Conservation (phyloP, 1,140 invertebrate species). For the Arctopsyche grandis region DNA sequence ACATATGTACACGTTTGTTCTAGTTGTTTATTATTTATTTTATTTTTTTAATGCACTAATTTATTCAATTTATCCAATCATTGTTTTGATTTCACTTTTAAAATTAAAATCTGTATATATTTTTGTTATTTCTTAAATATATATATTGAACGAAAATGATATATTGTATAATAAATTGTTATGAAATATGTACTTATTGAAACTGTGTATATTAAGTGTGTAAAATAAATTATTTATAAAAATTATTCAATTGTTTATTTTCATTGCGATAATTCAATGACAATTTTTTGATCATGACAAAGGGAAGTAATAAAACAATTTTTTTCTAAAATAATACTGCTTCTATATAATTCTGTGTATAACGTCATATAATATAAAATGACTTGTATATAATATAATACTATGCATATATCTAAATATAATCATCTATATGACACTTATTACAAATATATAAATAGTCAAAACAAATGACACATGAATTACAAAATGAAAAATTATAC, state of each 20-base stretch:
- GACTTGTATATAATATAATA: conserved; percentile 54
- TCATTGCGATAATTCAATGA: no score
- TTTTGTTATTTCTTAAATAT: background rate
- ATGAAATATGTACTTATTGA: background rate
- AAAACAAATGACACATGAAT: conserved; percentile 53
- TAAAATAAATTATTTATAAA: conserved; percentile 26
- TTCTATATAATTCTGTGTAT: conserved; percentile 56
- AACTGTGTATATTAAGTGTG: conserved; percentile 12
- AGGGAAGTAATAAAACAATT: conserved; percentile 19
- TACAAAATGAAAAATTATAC: conserved; percentile 44
- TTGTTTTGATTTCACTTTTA: background rate
- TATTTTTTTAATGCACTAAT: no score
- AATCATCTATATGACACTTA: conserved; percentile 50
- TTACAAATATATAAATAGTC: conserved; percentile 51
- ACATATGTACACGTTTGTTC: no score
- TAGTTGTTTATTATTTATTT: no score
- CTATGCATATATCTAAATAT: conserved; percentile 52
- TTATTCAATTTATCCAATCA: no score
- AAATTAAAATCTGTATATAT: background rate
- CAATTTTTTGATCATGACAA: no score
- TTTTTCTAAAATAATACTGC: conserved; percentile 55
- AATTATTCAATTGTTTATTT: background rate
- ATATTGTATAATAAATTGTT: background rate
- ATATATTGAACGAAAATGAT: no score
- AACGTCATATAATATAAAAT: conserved; percentile 55